Percentiles rank a stretch among this genome's conserved stretches.
Conservation (phyloP, 2,113 vertebrate genomes). For the Leptocoma aspasia region DNA sequence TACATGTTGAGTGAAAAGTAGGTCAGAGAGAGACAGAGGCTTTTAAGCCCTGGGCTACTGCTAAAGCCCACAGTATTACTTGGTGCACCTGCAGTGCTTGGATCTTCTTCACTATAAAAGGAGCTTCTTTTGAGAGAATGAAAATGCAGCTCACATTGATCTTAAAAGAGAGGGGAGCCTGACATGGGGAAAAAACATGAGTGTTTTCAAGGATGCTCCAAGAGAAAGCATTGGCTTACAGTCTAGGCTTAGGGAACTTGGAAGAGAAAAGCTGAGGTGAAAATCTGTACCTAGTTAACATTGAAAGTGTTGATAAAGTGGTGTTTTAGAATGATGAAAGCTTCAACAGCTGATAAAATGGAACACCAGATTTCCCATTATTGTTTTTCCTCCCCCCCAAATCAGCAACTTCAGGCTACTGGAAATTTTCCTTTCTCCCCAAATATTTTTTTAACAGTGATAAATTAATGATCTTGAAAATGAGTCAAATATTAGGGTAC, state of each 20-base stretch:
- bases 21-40: neutral
- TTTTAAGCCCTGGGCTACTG: neutral
- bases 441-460: neutral
- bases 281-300: neutral
- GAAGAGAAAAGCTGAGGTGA: neutral
- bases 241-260: neutral
- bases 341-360: neutral
- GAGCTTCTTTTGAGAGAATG: neutral
- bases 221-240: neutral
- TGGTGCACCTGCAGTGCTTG: neutral
- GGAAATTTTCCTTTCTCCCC: neutral
- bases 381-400: fast-evolving
- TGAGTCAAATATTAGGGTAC: neutral
- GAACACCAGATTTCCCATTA: fast-evolving
- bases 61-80: neutral
- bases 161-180: neutral
- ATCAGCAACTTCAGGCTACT: neutral
- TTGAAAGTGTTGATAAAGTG: neutral
- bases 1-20: neutral
- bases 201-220: neutral
- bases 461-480: neutral
- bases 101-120: neutral
- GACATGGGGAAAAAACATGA: neutral
- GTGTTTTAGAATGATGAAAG: neutral
- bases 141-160: neutral